Conservation (phyloP, 2,888 invertebrate species). For the Colostygia pectinataria region DNA sequence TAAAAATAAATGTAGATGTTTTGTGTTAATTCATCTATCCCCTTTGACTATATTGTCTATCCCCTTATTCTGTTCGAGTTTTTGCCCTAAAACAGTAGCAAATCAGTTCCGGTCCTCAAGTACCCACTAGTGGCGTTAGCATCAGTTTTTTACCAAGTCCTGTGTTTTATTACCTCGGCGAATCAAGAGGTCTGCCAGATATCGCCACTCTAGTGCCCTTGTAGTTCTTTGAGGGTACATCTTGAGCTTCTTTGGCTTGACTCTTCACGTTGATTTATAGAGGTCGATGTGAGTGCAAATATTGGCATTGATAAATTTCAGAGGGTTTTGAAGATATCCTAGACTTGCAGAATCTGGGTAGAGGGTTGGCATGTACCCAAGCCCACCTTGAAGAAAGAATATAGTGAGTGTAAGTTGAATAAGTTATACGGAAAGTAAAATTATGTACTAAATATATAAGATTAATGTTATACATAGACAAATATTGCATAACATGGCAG, state of each 20-base stretch:
- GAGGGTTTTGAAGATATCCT: too few species aligned
- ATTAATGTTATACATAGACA: too few species aligned
- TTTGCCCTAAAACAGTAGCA: slow-evolving; percentile 16
- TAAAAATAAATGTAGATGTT: not conserved
- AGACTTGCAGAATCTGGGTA: too few species aligned
- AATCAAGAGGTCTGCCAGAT: slow-evolving; percentile 53
- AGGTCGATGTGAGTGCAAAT: slow-evolving; percentile 18
- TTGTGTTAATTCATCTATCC: not conserved
- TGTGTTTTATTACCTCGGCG: slow-evolving; percentile 58
- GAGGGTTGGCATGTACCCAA: too few species aligned
- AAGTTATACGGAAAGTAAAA: too few species aligned
- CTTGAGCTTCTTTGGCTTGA: slow-evolving; percentile 35
- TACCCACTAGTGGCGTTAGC: slow-evolving; percentile 24
- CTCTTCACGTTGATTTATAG: slow-evolving; percentile 37
- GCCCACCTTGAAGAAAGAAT: too few species aligned
- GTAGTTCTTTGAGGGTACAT: slow-evolving; percentile 29
- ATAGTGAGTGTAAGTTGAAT: too few species aligned
- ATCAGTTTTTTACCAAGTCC: slow-evolving; percentile 54
- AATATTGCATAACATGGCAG: too few species aligned
- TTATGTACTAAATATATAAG: too few species aligned
- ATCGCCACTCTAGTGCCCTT: slow-evolving; percentile 41
- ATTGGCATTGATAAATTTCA: too few species aligned
- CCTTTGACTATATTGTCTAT: too few species aligned
- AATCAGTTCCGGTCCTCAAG: slow-evolving; percentile 36
- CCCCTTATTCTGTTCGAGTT: not conserved